phyloP scores from a whole-genome alignment of 1,140 invertebrate genomes.

The Bombyx mori region DNA sequence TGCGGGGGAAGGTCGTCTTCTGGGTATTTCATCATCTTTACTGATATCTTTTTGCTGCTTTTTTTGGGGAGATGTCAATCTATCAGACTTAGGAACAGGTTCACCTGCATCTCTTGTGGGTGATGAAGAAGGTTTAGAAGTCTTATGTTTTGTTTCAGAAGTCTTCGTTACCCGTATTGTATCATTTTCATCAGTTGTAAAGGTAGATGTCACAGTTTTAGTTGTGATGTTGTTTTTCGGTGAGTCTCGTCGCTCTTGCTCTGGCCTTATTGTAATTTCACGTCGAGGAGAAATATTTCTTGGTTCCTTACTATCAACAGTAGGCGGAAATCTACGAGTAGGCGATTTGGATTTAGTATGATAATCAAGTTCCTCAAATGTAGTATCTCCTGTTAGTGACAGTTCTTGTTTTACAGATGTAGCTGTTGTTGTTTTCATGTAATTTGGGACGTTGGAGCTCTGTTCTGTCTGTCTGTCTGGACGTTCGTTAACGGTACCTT shows the following conservation, averaged over 20 bases:
- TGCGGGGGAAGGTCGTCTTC: not conserved
- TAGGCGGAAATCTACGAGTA: not conserved
- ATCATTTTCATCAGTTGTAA: too few species aligned
- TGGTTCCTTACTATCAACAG: conserved; percentile 11
- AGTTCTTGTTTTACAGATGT: conserved; percentile 12
- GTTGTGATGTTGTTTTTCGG: too few species aligned
- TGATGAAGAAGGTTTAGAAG: conserved; percentile 1
- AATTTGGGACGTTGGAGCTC: conserved; percentile 5
- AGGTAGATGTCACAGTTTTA: too few species aligned
- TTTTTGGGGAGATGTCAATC: conserved; percentile 1
- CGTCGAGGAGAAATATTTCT: not conserved
- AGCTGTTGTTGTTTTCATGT: conserved; percentile 16
- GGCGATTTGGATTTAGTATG: too few species aligned
- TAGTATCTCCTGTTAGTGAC: too few species aligned
- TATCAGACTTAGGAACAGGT: not conserved
- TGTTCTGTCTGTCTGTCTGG: not conserved
- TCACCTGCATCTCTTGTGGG: not conserved
- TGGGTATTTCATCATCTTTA: conserved; percentile 1
- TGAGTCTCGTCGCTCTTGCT: too few species aligned
- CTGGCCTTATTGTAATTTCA: too few species aligned
- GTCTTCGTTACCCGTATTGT: not conserved
- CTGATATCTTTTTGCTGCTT: not conserved
- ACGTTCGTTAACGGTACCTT: not conserved
- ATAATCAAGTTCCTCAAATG: too few species aligned
- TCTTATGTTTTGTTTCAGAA: conserved; percentile 4